Evolutionary conservation across 2,888 invertebrate genomes (phyloP), one percentile per base, ranked within the genome.

Genomic region (Ophion costatus): DNA sequence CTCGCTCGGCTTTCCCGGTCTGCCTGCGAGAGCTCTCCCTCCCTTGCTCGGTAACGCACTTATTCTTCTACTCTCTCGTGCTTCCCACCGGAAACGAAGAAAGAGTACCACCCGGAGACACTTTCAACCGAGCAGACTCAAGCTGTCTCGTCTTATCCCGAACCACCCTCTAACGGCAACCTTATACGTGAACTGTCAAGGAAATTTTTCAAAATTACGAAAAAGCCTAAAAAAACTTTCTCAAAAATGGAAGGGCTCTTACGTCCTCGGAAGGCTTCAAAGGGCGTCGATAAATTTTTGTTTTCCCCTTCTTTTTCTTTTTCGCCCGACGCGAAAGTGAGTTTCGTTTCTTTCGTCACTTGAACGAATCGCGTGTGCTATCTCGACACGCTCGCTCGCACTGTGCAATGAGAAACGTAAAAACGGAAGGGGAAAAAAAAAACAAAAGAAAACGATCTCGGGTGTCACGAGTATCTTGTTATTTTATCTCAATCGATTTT

Each of bases 71-170:
- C 70, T 20, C 45, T 63, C 59, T 51, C 57, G 33, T 63, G 9
- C 63, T 76, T 76, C 73, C 61, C 29, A 42, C 59, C 59, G 69
- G 63, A 63, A 61, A 69, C 64, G 76, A 24, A 57, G 42, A 69
- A 24, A 57, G 42, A 69, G 17, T 29, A 66, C 66, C 84, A 81
- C 84, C 45, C 66, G 82, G 22, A 71, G 74, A 75, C 79, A 82
- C 82, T 84, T 83, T 70, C 83, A 76, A 67, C 63, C 67, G 56
- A 79, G 56, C 29, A 79, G 42, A 69, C 59, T 45, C 42, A 22
- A 14, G 20, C 17, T 51, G 33, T 69, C 59, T 66, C 64, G 4
- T 22, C 0, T 33, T 51, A 11, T 45, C 17, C 45, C 1, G 4
- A 29, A 45, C 33, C 20, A 76, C 51, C 75, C 66, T 33, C 64